Base-by-base conservation (phyloP, 2,888 invertebrate genomes). In the Andrena minutula region DNA sequence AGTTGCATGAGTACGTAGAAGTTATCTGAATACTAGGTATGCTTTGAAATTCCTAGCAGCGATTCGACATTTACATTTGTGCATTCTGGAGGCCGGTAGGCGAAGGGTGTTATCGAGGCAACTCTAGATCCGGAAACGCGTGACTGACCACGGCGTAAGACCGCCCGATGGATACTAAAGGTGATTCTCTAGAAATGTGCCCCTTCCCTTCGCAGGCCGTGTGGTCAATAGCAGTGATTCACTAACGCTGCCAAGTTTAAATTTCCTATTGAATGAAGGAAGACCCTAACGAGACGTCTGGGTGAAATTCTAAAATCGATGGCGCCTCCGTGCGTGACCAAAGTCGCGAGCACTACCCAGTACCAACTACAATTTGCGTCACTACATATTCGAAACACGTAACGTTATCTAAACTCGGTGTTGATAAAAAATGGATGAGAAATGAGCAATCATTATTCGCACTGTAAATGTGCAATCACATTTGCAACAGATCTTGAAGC, bases 171-270 rank as follows among this genome's bases (percentile, higher is more conserved):
- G 86, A 79, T 83, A 91, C 92, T 92, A 87, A 89, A 84, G 89
- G 75, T 86, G 93, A 93, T 92, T 89, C 93, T 93, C 84, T 93
- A 93, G 87, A 91, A 93, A 88, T 93, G 75, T 77, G 87, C 86
- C 87, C 83, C 88, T 28, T 79, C 86, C 82, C 85, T 30, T 80
- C 86, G 28, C 41, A 41, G 12, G 16, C 0, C 35, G 47, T 49
- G 64, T 74, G 79, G 77, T 89, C 87, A 86, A 89, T 88, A 89
- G 28, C 75, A 78, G 80, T 75, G 76, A 82, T 75, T 87, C 79
- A 78, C 70, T 80, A 75, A 41, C 71, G 70, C 69, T 60, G 68
- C 32, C 73, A 72, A 66, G 79, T 60, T 79, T 83, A 76, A 78
- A 66, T 82, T 84, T 82, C 63, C 53, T 64, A 63, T 35, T 75